Base-by-base conservation (phyloP, 1,140 invertebrate species). In the Andrena cerasifolii region DNA sequence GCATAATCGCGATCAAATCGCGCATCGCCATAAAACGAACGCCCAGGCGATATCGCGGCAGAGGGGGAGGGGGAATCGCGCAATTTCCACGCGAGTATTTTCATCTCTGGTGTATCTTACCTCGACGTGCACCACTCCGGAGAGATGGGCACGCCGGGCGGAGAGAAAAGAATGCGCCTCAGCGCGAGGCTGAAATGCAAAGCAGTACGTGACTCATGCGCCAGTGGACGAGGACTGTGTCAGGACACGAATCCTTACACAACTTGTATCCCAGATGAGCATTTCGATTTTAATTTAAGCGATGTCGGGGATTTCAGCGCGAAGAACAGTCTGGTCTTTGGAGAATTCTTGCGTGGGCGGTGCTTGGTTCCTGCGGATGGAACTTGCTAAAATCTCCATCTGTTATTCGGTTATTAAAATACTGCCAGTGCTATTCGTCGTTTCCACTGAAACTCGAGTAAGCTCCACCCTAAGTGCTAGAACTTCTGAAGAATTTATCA, bases 1-100 rank as follows among this genome's bases (percentile, higher is more conserved):
- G 40, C 62, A 45, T 24, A 24, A 54, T 58, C 16, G 51, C 53
- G 67, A 70, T 70, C 67, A 56, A 66, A 75, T 66, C 36, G 14
- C 24, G 10, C 26, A n/a, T 33, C 68, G 40, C 8, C n/a, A 12
- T 31, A 12, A 12, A 28, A 70, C 66, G 26, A 28, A n/a, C 24
- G 40, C 16, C 12, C 18, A 2, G 16, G 8, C 10, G 45, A 33
- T 63, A 63, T 51, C 43, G 28, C 70, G 8, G 8, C n/a, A 3
- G 8, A 40, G 36, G 10, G 4, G 4, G 36, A 5, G 8, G 31
- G 36, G 58, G 18, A 10, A 36, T 8, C n/a, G 58, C 10, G 72
- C 62, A 54, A 75, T 75, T 75, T 75, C 62, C 51, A 45, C 18
- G 40, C 51, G 21, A 21, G 40, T 45, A 67, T 75, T 58, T 75